Evolutionary conservation across 2,888 invertebrate genomes (phyloP).

Genomic region (Gari tellinella): DNA sequence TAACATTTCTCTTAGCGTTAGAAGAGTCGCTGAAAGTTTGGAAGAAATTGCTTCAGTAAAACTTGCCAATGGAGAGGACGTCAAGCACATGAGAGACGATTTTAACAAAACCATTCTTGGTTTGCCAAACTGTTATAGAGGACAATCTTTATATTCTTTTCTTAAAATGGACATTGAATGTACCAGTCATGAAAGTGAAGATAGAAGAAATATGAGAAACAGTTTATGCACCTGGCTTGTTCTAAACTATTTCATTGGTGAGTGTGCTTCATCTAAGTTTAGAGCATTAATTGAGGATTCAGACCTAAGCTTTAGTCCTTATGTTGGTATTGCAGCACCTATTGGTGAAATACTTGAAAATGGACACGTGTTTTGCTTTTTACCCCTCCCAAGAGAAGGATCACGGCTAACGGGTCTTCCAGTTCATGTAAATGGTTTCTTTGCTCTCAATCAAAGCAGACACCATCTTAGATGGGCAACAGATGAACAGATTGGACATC

Average conservation of each 20-base stretch:
- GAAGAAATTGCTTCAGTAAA: not conserved
- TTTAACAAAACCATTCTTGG: not conserved
- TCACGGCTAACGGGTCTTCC: constrained; percentile 79
- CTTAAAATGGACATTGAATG: not conserved
- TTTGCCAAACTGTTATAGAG: not conserved
- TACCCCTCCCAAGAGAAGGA: constrained; percentile 78
- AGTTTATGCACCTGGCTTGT: constrained; percentile 5
- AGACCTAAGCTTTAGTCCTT: constrained; percentile 32
- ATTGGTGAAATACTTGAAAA: constrained; percentile 36
- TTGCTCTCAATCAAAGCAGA: constrained; percentile 79
- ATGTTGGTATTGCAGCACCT: constrained; percentile 42
- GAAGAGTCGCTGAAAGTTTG: not conserved
- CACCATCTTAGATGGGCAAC: constrained; percentile 81
- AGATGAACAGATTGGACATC: constrained; percentile 53
- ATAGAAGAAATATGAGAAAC: not conserved
- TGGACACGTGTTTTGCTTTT: constrained; percentile 81
- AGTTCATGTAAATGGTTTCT: constrained; percentile 81
- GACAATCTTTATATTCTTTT: not conserved
- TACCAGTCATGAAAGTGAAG: not conserved
- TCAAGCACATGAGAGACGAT: not conserved
- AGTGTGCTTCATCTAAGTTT: constrained; percentile 25
- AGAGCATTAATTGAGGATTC: constrained; percentile 18
- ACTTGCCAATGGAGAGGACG: not conserved
- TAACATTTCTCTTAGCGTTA: constrained; percentile 51
- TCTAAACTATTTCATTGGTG: constrained; percentile 38